Evolutionary conservation across 2,113 vertebrate species (phyloP).

Genomic region (Eurystomus gularis): DNA sequence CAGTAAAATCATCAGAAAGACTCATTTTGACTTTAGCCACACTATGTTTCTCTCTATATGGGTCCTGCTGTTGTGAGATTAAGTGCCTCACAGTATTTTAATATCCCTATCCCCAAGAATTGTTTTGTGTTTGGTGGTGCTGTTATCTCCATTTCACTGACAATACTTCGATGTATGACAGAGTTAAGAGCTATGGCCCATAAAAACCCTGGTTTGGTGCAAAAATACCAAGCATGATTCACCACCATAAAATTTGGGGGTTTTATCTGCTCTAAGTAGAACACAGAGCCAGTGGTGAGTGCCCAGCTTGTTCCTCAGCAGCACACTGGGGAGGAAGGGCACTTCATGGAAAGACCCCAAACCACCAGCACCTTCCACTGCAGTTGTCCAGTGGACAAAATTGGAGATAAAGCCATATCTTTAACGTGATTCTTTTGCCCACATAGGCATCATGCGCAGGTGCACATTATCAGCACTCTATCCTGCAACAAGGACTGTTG

Average conservation of each 20-base stretch:
- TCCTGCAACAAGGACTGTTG: neutral
- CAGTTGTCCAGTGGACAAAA: neutral
- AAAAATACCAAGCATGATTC: neutral
- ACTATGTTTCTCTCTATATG: neutral
- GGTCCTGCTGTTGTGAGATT: neutral
- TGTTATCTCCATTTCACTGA: neutral
- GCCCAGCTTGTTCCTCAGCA: rapidly evolving
- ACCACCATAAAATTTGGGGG: neutral
- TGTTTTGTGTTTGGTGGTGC: neutral
- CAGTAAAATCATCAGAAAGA: neutral
- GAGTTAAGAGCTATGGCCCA: neutral
- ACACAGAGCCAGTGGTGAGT: neutral
- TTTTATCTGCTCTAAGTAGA: neutral
- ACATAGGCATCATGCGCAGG: neutral
- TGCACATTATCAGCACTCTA: neutral
- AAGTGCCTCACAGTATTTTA: neutral
- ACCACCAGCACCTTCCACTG: neutral
- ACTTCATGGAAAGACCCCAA: neutral
- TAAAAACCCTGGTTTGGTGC: neutral
- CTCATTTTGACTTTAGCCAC: neutral
- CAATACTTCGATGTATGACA: rapidly evolving
- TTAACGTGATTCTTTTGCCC: neutral
- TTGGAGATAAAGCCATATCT: neutral
- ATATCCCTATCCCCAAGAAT: neutral
- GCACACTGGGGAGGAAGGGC: rapidly evolving